Evolutionary conservation across 64 coral and sea anemone genomes (phyloP).

Genomic region (Montipora sp.): DNA sequence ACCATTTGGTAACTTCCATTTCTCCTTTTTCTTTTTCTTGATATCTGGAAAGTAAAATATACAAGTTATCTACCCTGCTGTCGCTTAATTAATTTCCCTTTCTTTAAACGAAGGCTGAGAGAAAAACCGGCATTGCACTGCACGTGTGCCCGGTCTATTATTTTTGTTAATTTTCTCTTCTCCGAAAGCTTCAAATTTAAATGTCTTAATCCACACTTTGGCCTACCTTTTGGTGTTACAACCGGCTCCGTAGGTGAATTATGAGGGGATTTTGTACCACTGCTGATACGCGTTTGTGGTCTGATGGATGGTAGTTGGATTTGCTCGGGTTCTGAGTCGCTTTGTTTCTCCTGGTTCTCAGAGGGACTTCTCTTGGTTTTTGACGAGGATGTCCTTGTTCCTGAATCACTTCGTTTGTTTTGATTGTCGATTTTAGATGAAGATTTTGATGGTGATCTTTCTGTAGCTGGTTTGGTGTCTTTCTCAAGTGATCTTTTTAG

Average conservation of each 20-base stretch:
- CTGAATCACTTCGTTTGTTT: not conserved
- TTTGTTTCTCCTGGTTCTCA: not conserved
- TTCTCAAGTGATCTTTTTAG: not conserved
- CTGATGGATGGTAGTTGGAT: not conserved
- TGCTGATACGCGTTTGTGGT: not conserved
- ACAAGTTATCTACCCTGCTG: not conserved
- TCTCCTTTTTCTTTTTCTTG: slow-evolving; percentile 26
- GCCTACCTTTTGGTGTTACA: slow-evolving; percentile 5
- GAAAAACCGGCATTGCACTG: too few relatives aligned
- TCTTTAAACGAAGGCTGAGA: too few relatives aligned
- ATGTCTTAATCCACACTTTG: too few relatives aligned
- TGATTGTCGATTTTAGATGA: not conserved
- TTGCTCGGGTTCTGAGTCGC: not conserved
- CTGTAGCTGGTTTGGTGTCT: not conserved
- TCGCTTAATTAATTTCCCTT: too few relatives aligned
- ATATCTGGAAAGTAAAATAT: not conserved
- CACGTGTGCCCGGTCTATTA: too few relatives aligned
- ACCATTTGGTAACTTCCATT: slow-evolving; percentile 3
- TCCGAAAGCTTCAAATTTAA: too few relatives aligned
- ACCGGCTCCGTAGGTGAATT: not conserved
- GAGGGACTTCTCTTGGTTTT: slow-evolving; percentile 7
- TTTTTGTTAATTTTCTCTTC: too few relatives aligned
- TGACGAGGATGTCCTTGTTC: slow-evolving; percentile 3
- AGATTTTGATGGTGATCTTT: not conserved
- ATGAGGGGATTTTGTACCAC: not conserved